These are phyloP conservation scores for Eupithecia insigniata DNA, from an alignment of 2,888 invertebrate genomes.

Conservation along the genomic window DNA sequence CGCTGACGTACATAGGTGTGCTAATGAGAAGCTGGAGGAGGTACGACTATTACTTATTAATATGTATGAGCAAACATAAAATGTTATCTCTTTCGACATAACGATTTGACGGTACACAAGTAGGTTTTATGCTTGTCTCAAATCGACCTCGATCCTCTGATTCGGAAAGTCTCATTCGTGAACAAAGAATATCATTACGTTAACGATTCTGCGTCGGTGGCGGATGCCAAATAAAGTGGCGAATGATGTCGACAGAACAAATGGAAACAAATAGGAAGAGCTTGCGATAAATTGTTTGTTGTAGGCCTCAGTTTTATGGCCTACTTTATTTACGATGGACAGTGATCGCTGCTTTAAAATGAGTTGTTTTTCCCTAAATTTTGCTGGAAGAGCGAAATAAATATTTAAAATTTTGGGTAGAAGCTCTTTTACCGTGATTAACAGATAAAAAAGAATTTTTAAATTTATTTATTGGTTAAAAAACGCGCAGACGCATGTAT, in stretches of 20 bases:
- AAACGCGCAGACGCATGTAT: background rate
- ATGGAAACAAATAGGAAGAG: conserved; percentile 74
- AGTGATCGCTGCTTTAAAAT: conserved; percentile 50
- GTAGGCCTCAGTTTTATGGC: conserved; percentile 65
- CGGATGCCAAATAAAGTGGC: conserved; percentile 67
- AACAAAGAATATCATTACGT: conserved; percentile 69
- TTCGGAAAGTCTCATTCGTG: conserved; percentile 33
- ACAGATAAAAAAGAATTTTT: background rate
- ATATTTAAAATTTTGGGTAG: background rate
- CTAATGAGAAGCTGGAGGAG: background rate
- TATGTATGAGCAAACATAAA: background rate
- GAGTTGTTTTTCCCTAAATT: conserved; percentile 38
- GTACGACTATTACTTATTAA: background rate
- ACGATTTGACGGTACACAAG: background rate
- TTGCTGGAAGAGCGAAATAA: background rate
- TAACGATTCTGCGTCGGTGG: conserved; percentile 50
- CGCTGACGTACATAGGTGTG: too few relatives aligned
- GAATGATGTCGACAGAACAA: conserved; percentile 68
- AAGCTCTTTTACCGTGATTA: background rate
- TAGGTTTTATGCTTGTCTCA: conserved; percentile 9
- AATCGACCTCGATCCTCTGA: conserved; percentile 16
- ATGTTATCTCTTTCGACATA: background rate
- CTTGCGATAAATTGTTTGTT: conserved; percentile 65
- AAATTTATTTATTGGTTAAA: background rate
- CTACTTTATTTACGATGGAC: conserved; percentile 60